phyloP scores from a whole-genome alignment of 1,140 invertebrate species.

The Himalopsyche phryganea region DNA sequence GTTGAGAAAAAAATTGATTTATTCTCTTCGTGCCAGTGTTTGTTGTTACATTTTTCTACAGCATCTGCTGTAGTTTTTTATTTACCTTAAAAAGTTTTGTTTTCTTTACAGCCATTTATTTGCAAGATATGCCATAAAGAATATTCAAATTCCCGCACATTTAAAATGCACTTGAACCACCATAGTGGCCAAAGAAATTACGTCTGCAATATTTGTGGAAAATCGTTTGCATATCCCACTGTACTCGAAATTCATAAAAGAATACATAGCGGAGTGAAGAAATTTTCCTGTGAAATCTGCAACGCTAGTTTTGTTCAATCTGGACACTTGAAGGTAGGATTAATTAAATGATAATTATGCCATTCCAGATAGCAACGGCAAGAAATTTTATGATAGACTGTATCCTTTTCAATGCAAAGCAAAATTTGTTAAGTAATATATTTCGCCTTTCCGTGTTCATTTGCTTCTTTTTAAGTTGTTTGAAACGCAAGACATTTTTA shows the following conservation, averaged over 20 bases:
- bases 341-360: background rate
- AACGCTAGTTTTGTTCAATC: constrained; percentile 19
- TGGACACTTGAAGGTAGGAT: constrained; percentile 14
- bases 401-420: no score
- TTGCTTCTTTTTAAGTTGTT: no score
- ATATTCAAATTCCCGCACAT: constrained; percentile 18
- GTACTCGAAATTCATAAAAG: constrained; percentile 32
- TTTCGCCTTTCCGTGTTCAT: no score
- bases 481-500: no score
- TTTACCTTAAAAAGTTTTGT: no score
- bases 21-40: no score
- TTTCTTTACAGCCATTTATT: constrained; percentile 17
- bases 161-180: constrained; percentile 25
- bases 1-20: no score
- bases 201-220: constrained; percentile 47
- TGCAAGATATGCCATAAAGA: constrained; percentile 24
- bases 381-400: no score
- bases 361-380: no score
- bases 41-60: no score
- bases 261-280: constrained; percentile 35
- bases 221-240: constrained; percentile 40
- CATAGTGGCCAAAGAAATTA: constrained; percentile 43
- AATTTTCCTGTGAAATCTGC: constrained; percentile 13
- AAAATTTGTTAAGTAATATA: no score
- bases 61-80: no score